phyloP scores from a whole-genome alignment of 2,888 invertebrate species.

The Prenolepis imparis region DNA sequence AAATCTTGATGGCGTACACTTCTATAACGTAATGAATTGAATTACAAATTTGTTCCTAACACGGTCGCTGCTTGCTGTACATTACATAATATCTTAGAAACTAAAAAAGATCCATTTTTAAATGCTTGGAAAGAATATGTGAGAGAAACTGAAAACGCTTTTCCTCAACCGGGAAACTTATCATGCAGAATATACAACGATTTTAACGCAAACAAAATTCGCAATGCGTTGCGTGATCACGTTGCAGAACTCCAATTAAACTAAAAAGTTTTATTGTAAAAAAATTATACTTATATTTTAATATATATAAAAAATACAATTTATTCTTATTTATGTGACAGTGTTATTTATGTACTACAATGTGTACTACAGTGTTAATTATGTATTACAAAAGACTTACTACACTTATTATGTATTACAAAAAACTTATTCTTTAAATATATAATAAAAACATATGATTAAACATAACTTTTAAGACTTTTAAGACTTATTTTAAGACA shows the following conservation, averaged over 20 bases:
- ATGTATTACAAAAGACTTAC: too few species aligned
- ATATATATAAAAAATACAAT: neutral
- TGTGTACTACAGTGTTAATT: too few species aligned
- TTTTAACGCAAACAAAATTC: neutral
- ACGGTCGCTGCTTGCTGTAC: neutral
- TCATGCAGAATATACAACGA: neutral
- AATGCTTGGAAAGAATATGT: neutral
- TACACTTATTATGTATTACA: too few species aligned
- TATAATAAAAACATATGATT: too few species aligned
- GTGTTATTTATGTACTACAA: too few species aligned
- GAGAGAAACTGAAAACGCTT: neutral
- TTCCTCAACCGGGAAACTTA: neutral
- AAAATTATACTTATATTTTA: neutral
- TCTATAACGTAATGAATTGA: neutral
- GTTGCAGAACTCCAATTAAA: neutral
- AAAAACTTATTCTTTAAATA: too few species aligned
- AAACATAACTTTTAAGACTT: too few species aligned
- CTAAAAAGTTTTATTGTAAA: neutral
- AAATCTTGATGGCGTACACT: conserved; percentile 10
- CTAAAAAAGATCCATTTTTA: conserved; percentile 1
- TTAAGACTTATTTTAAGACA: too few species aligned
- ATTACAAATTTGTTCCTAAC: neutral
- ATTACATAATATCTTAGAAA: neutral
- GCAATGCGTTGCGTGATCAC: neutral
- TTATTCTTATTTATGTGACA: neutral